Evolutionary conservation across 2,888 invertebrate genomes (phyloP).

Genomic region (Chymomyza caudatula): DNA sequence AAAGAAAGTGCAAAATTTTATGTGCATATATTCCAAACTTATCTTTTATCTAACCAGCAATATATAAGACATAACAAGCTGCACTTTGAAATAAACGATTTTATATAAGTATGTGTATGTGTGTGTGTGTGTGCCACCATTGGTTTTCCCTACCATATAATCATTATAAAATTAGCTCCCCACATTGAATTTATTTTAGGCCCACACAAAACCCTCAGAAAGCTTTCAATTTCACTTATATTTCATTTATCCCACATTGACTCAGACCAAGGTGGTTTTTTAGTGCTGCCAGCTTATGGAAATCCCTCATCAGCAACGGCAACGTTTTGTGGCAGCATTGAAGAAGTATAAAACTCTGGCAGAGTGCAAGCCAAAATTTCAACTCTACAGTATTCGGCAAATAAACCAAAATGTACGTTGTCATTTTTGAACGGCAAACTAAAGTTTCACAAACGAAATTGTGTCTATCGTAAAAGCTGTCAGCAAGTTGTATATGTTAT

Average conservation of each 20-base stretch:
- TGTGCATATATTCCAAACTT: not conserved
- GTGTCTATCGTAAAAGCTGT: too few species aligned
- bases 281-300: constrained; percentile 23
- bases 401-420: not conserved
- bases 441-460: not conserved
- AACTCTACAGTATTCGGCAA: not conserved
- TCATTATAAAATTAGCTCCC: not conserved
- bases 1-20: not conserved
- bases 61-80: not conserved
- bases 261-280: constrained; percentile 28
- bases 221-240: constrained; percentile 21
- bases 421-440: not conserved
- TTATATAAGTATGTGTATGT: not conserved
- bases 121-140: not conserved
- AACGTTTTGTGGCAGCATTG: constrained; percentile 24
- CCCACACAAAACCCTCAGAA: not conserved
- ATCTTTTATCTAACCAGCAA: not conserved
- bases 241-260: constrained; percentile 1
- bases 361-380: not conserved
- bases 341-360: not conserved
- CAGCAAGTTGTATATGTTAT: not conserved
- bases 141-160: not conserved
- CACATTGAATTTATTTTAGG: not conserved
- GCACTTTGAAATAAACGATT: not conserved
- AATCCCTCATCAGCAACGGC: constrained; percentile 24